Evolutionary conservation across 2,113 vertebrate species (phyloP), one percentile per base, ranked within the genome.

Genomic region (Podiceps cristatus): DNA sequence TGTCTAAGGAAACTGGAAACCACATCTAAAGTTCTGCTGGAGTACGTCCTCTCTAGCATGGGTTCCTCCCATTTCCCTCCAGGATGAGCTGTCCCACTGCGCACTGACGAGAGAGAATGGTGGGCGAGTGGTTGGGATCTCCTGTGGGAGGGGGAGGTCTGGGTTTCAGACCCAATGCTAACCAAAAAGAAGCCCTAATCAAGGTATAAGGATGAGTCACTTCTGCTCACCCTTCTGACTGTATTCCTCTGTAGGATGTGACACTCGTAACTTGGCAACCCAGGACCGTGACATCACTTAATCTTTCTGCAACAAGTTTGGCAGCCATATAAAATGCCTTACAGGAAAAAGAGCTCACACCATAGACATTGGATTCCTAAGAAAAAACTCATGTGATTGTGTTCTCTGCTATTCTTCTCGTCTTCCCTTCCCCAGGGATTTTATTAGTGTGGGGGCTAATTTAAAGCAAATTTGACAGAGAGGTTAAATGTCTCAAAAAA

Each of bases 211-310:
- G 67, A 81, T 95, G 94, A 97, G 33, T 93, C 94, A 95, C 73
- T 95, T 49, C 49, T 88, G 75, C 76, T 96, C 63, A 63, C 90
- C 47, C 92, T 94, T 92, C 85, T 97, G 97, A 94, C 63, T 92
- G 71, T 69, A 63, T 77, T 88, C 63, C 64, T 94, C 90, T 40
- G 75, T 88, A 86, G 92, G 90, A 97, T 91, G 95, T 96, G 91
- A 95, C 95, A 95, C 79, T 40, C 1, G 47, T 91, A 82, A 90
- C 90, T 92, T 92, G 96, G 93, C 95, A 96, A 90, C 93, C 55
- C 67, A 42, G 56, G 47, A n/a, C n/a, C 0, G 5, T 96, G 93
- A 94, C 92, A 96, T 95, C 90, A 95, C 84, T 88, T 85, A 49
- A 82, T 77, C 59, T 86, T 86, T 74, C 60, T 91, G 86, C 86